phyloP scores from a whole-genome alignment of 1,140 invertebrate species.

The Halyomorpha halys region DNA sequence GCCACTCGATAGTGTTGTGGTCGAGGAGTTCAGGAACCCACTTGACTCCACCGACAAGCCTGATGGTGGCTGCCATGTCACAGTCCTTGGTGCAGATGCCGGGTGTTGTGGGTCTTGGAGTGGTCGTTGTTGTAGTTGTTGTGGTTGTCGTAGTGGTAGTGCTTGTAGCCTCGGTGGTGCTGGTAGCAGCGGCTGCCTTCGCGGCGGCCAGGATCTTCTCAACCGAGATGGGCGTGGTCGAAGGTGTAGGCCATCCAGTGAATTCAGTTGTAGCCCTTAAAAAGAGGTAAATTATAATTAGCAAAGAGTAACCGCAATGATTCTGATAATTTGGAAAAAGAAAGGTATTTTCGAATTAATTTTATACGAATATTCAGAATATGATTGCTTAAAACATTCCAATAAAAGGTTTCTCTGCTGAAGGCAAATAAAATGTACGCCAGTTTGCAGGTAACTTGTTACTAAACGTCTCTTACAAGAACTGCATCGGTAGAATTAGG shows the following conservation, averaged over 20 bases:
- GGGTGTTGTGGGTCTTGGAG: constrained; percentile 63
- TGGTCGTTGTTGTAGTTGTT: constrained; percentile 62
- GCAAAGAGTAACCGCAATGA: constrained; percentile 10
- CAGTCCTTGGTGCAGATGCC: constrained; percentile 63
- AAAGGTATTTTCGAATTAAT: too few species aligned
- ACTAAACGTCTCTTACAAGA: too few species aligned
- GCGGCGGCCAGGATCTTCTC: constrained; percentile 64
- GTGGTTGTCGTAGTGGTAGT: constrained; percentile 59
- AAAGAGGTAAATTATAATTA: constrained; percentile 22
- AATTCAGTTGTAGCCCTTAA: constrained; percentile 73
- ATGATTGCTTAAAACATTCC: too few species aligned
- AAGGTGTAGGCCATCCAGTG: constrained; percentile 75
- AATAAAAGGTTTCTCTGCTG: too few species aligned
- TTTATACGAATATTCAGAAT: too few species aligned
- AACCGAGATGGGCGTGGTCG: constrained; percentile 71
- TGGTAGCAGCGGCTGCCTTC: constrained; percentile 46
- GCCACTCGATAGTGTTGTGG: constrained; percentile 75
- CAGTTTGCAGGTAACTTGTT: too few species aligned
- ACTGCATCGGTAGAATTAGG: too few species aligned
- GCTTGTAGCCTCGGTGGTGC: constrained; percentile 38
- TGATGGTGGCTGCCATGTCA: constrained; percentile 71
- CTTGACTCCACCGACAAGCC: constrained; percentile 63
- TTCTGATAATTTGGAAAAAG: too few species aligned
- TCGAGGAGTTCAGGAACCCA: constrained; percentile 79
- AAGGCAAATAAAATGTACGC: too few species aligned